A percentile compares a stretch with the other conserved stretches of the same genome.
Conservation (phyloP, 1,140 invertebrate species). For the Macrocentrus cingulum region DNA sequence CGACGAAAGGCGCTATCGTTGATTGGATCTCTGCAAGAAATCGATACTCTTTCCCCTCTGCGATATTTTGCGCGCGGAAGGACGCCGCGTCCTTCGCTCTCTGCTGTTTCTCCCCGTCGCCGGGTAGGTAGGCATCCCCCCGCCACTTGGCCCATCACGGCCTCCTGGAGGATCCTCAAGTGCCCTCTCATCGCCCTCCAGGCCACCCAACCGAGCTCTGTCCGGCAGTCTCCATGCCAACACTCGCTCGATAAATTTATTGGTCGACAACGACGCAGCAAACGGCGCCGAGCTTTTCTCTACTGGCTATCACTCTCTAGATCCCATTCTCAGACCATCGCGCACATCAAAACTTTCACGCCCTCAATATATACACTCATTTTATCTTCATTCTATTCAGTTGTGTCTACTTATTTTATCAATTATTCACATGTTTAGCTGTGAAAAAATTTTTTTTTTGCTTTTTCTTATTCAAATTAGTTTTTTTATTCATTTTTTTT, state of each 20-base stretch:
- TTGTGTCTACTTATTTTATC: too few relatives aligned
- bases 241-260: conserved; percentile 61
- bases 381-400: too few relatives aligned
- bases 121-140: conserved; percentile 34
- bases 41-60: conserved; percentile 46
- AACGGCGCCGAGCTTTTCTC: conserved; percentile 22
- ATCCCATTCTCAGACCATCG: neutral
- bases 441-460: too few relatives aligned
- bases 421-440: too few relatives aligned
- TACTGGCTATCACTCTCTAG: conserved; percentile 32
- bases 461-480: too few relatives aligned
- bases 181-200: conserved; percentile 55
- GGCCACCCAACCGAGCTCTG: conserved; percentile 54
- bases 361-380: too few relatives aligned
- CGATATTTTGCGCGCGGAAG: too few relatives aligned
- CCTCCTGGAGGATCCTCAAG: conserved; percentile 58
- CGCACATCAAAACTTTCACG: too few relatives aligned
- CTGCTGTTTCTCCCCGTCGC: conserved; percentile 28
- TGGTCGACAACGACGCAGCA: conserved; percentile 50
- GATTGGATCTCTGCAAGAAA: conserved; percentile 57
- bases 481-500: too few relatives aligned
- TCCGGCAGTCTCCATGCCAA: conserved; percentile 60
- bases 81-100: conserved; percentile 19
- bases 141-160: conserved; percentile 54
- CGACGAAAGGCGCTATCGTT: conserved; percentile 46